Base-by-base conservation (phyloP, 2,797 vertebrate species). In the Acrocephalus scirpaceus region DNA sequence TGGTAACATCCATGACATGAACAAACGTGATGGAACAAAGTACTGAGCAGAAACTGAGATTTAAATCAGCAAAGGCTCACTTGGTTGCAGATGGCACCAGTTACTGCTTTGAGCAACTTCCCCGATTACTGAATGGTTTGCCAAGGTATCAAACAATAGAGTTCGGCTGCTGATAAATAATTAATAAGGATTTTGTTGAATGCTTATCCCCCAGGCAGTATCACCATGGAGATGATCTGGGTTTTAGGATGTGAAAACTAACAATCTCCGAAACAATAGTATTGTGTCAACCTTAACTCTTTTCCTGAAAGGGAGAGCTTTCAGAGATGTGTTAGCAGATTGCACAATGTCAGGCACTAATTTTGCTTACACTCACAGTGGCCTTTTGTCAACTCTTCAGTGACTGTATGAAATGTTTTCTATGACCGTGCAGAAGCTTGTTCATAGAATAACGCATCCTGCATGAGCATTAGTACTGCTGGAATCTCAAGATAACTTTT, bases 141-240 rank as follows among this genome's bases (percentile, higher is more conserved):
- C 93, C 51, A 50, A 74, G 12, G 4, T 74, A 75, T 57, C 86
- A 47, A 67, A 70, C 86, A 79, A 57, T 66, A 47, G 86, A 86
- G 54, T 45, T 48, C 89, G 81, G 72, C 82, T 13, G 44, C 87
- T 96, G 89, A 98, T 98, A 98, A 98, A 98, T 98, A 93, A 96
- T 97, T 93, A 96, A 95, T 97, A 90, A 91, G 85, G 80, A 86
- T 97, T 96, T 92, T 88, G 81, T 92, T 88, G 75, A 56, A 62
- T 90, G 58, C 53, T 93, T 93, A 51, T 76, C 86, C 96, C 61
- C 65, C 74, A 71, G 66, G 93, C 85, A 80, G 73, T 73, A 72
- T 96, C 72, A 20, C 90, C 25, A 57, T 90, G 85, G 92, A 84
- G 75, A 93, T 91, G 76, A 79, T 87, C 83, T 73, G 32, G 69